Evolutionary conservation across 2,888 invertebrate genomes (phyloP).

Genomic region (Philhelius pedissequus): DNA sequence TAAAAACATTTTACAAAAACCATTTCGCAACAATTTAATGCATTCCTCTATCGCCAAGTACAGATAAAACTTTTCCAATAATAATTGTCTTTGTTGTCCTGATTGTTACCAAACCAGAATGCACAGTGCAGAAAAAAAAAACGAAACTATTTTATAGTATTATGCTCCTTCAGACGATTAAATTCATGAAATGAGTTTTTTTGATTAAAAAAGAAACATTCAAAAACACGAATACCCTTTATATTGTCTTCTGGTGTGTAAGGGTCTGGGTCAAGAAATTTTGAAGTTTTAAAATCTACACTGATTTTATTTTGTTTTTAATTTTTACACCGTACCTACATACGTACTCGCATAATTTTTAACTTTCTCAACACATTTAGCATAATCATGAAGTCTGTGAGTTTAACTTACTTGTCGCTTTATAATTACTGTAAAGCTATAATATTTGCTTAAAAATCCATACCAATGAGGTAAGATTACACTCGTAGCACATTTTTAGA

Average conservation of each 20-base stretch:
- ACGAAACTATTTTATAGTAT: not conserved
- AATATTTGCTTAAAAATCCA: no score
- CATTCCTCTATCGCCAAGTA: not conserved
- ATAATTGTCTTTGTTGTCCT: not conserved
- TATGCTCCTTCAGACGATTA: not conserved
- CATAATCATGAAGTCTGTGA: no score
- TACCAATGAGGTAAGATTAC: no score
- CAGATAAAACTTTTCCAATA: not conserved
- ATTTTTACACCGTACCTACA: not conserved
- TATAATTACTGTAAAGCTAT: no score
- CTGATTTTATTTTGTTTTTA: not conserved
- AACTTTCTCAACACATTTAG: no score
- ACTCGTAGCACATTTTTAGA: no score
- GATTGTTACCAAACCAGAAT: not conserved
- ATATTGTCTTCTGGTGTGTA: not conserved
- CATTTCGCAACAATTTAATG: not conserved
- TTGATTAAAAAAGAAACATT: not conserved
- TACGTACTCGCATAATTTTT: no score
- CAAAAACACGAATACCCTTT: not conserved
- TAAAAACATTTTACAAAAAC: not conserved
- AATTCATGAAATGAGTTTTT: not conserved
- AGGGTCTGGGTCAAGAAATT: not conserved
- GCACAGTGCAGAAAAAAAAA: not conserved
- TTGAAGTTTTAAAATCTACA: not conserved
- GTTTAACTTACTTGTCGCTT: no score